Conservation (phyloP, 2,113 vertebrate species). For the Nesoenas mayeri region DNA sequence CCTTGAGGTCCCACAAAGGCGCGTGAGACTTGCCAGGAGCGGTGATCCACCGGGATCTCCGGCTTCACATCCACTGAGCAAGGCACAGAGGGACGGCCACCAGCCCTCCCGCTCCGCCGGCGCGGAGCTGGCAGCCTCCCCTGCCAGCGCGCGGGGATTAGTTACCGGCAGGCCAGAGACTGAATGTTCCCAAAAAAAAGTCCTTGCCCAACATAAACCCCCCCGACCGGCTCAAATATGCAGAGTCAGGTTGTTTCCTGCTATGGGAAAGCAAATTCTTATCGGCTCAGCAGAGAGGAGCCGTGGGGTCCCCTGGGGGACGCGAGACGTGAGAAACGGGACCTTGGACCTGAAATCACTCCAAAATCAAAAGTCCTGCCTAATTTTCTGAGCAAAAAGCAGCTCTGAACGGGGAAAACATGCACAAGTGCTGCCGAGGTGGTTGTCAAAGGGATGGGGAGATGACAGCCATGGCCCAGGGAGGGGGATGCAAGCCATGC, state of each 20-base stretch:
- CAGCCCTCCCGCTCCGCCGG: neutral
- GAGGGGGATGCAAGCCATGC: neutral
- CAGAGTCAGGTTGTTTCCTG: neutral
- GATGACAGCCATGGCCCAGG: fast-evolving
- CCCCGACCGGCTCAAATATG: neutral
- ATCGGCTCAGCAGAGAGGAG: neutral
- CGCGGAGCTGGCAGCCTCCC: neutral
- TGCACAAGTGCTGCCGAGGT: fast-evolving
- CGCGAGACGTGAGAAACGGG: fast-evolving
- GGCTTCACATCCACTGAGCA: neutral
- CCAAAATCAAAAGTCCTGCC: neutral
- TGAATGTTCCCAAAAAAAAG: slow-evolving; percentile 16
- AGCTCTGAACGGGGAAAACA: neutral
- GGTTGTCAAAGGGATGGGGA: neutral
- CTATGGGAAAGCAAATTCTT: neutral
- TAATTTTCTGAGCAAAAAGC: neutral
- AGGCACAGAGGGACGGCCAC: neutral
- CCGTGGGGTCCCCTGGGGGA: neutral
- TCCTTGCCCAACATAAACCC: neutral
- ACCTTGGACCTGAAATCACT: neutral
- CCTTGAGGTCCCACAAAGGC: neutral
- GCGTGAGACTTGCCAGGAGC: neutral
- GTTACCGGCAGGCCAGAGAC: neutral
- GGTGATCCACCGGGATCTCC: neutral
- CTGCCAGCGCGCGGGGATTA: neutral